Conservation (phyloP, 1,140 invertebrate species). For the Maniola jurtina region DNA sequence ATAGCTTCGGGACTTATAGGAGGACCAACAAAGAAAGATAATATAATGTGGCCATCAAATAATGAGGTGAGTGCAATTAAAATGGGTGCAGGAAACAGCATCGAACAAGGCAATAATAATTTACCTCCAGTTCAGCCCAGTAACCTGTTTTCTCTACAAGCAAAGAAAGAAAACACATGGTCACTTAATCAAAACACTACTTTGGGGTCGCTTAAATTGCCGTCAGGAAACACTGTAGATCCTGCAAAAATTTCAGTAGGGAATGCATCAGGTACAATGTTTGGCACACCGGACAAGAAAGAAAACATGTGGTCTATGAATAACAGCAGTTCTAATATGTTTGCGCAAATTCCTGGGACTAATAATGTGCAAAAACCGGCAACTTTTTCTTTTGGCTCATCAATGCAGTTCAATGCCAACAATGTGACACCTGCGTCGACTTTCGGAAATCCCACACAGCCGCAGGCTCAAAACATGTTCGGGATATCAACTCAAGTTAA, state of each 20-base stretch:
- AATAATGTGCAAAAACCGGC: slow-evolving; percentile 37
- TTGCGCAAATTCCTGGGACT: slow-evolving; percentile 31
- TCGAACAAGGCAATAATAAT: slow-evolving; percentile 15
- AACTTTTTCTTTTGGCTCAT: slow-evolving; percentile 39
- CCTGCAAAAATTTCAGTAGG: not conserved
- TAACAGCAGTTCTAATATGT: slow-evolving; percentile 33
- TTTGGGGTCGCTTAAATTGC: slow-evolving; percentile 27
- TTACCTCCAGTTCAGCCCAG: slow-evolving; percentile 8
- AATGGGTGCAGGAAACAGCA: slow-evolving; percentile 24
- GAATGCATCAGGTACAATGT: slow-evolving; percentile 17
- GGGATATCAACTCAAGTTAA: slow-evolving; percentile 41
- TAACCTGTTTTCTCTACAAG: slow-evolving; percentile 26
- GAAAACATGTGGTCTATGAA: slow-evolving; percentile 44
- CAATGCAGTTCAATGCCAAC: slow-evolving; percentile 31
- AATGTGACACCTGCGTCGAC: slow-evolving; percentile 17
- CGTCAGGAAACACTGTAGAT: not conserved
- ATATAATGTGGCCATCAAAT: slow-evolving; percentile 33
- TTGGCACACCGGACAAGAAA: slow-evolving; percentile 37
- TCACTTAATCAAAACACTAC: slow-evolving; percentile 19
- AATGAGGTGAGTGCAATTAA: slow-evolving; percentile 19
- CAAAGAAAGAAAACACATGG: slow-evolving; percentile 49
- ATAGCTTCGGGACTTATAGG: slow-evolving; percentile 21
- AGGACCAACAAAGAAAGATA: slow-evolving; percentile 36
- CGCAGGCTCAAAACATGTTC: slow-evolving; percentile 43
- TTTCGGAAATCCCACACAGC: slow-evolving; percentile 39